Conservation (phyloP, 1,140 invertebrate genomes). For the Augochlora pura region DNA sequence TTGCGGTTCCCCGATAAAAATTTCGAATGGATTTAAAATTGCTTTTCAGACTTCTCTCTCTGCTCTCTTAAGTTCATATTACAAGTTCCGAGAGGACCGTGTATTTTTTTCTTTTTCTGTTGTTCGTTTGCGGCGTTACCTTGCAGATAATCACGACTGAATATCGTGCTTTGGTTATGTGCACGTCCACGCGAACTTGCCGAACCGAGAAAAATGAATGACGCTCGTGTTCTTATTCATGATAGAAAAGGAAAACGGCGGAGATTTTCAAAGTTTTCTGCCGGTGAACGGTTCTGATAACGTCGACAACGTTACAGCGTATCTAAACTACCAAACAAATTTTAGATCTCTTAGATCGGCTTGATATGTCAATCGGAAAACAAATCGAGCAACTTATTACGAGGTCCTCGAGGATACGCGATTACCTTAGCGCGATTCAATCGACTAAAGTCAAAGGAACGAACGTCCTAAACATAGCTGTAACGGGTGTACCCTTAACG, state of each 20-base stretch:
- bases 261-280: too few species aligned
- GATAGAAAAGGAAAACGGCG: background rate
- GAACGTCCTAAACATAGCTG: background rate
- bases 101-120: too few species aligned
- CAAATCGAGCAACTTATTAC: conserved; percentile 52
- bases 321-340: conserved; percentile 47
- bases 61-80: background rate
- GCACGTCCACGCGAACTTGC: conserved; percentile 10
- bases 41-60: conserved; percentile 14
- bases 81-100: background rate
- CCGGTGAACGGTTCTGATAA: background rate
- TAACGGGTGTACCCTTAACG: too few species aligned
- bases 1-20: conserved; percentile 13
- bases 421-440: conserved; percentile 1
- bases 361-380: conserved; percentile 74
- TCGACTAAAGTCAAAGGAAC: conserved; percentile 9
- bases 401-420: background rate
- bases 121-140: background rate
- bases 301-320: background rate
- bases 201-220: background rate
- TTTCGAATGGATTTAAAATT: conserved; percentile 26
- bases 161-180: conserved; percentile 32
- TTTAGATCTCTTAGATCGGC: conserved; percentile 70
- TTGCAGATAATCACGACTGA: conserved; percentile 8
- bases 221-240: too few species aligned